These are phyloP conservation scores for Macroramphosus scolopax DNA, from an alignment of 2,797 vertebrate genomes.

Conservation along the genomic window DNA sequence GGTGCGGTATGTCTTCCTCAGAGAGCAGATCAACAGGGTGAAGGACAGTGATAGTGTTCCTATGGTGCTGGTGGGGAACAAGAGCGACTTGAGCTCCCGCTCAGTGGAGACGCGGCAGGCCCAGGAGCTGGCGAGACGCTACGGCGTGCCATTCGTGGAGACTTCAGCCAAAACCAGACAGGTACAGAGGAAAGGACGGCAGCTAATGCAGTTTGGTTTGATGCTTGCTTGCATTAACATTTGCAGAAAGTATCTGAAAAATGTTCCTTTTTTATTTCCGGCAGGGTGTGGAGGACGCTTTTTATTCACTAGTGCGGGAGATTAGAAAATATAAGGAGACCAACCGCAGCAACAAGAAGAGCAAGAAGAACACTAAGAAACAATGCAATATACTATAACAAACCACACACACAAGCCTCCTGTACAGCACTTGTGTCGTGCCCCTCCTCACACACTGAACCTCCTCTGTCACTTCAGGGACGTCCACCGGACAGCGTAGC, in stretches of 20 bases:
- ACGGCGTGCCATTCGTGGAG: constrained; percentile 80
- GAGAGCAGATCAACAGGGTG: constrained; percentile 84
- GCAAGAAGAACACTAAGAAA: constrained; percentile 83
- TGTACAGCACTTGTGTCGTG: constrained; percentile 12
- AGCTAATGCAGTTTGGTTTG: neutral
- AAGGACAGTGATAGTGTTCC: constrained; percentile 84
- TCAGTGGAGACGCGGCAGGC: constrained; percentile 75
- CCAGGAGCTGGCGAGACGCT: constrained; percentile 78
- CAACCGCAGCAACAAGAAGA: constrained; percentile 86
- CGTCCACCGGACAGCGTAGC: constrained; percentile 5
- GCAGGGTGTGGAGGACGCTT: constrained; percentile 88
- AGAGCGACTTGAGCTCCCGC: constrained; percentile 77
- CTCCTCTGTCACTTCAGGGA: constrained; percentile 20
- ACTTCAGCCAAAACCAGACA: constrained; percentile 84
- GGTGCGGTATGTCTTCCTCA: constrained; percentile 24
- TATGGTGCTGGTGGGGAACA: constrained; percentile 83
- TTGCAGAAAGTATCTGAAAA: too few relatives aligned
- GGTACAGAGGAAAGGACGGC: constrained; percentile 44
- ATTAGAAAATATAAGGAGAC: constrained; percentile 88
- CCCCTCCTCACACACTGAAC: constrained; percentile 23
- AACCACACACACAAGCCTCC: constrained; percentile 16
- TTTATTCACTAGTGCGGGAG: constrained; percentile 87
- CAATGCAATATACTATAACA: constrained; percentile 79
- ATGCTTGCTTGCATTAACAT: neutral
- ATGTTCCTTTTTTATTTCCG: neutral